Base-by-base conservation (phyloP, 2,888 invertebrate species). In the Agriopis marginaria region DNA sequence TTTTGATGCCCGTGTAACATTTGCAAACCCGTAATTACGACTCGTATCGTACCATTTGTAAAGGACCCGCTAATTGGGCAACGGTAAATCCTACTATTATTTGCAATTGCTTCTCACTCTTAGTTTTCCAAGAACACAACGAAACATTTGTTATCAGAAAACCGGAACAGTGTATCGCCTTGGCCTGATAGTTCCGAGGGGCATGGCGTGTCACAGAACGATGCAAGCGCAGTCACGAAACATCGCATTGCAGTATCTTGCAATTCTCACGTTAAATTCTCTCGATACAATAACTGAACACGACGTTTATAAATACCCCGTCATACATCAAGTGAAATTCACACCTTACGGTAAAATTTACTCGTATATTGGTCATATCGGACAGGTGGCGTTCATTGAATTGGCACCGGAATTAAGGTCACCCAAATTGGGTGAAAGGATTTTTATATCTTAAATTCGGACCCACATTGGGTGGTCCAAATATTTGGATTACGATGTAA, bases 191-290 rank as follows among this genome's bases (percentile, higher is more conserved):
- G 86, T 83, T 82, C 79, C 75, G 76, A 79, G 82, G 81, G 83
- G 87, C 87, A 88, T 93, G 86, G 91, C 93, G 91, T 93, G 93
- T 91, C 89, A 85, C 85, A 81, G 79, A 75, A 76, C 82, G 86
- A 77, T 72, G 61, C 65, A 83, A 80, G 87, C 85, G 80, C 85
- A 85, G 89, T 92, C 92, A 92, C 92, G 92, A 91, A 89, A 82
- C 79, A 80, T 79, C 82, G 63, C 60, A 66, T 70, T 67, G 50
- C 58, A 56, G 64, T 71, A 71, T 69, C 65, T 71, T 61, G 66
- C 55, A 73, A 65, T 71, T 45, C 73, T 73, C 75, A 73, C 75
- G 70, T 73, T 60, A 67, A 76, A 72, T 69, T 53, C 40, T 17
- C 69, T 72, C 69, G 69, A 42, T 62, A 59, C 23, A 62, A 51